Conservation (phyloP, 2,888 invertebrate species). For the Leptodirus hochenwartii region DNA sequence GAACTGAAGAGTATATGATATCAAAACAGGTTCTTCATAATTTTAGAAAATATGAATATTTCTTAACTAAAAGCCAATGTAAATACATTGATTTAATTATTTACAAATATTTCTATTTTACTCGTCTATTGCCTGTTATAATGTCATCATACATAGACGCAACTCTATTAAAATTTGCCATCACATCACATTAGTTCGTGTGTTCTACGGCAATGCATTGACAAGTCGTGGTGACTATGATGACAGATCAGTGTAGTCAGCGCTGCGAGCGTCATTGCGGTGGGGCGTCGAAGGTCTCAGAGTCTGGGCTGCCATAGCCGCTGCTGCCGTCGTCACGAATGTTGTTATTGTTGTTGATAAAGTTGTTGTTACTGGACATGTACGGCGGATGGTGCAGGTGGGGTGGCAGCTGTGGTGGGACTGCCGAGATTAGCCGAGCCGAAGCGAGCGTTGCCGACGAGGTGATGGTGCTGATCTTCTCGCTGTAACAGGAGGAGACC, state of each 20-base stretch:
- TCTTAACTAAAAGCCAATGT: no score
- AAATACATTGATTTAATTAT: no score
- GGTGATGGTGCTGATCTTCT: conserved; percentile 24
- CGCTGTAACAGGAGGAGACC: conserved; percentile 27
- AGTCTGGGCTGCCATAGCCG: conserved; percentile 64
- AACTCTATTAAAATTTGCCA: no score
- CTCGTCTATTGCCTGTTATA: no score
- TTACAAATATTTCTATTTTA: no score
- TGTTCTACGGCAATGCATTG: not conserved
- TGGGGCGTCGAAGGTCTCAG: conserved; percentile 39
- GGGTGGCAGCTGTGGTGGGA: conserved; percentile 26
- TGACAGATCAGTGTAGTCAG: conserved; percentile 6
- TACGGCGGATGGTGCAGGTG: conserved; percentile 24
- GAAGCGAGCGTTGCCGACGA: conserved; percentile 24
- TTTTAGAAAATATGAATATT: no score
- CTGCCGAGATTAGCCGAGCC: conserved; percentile 22
- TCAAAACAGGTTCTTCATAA: no score
- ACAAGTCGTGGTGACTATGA: conserved; percentile 1
- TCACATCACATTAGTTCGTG: conserved; percentile 3
- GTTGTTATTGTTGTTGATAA: no score
- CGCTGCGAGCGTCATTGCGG: conserved; percentile 18
- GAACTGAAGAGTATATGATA: no score
- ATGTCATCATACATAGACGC: no score
- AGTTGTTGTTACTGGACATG: conserved; percentile 22
- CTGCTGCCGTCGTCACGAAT: conserved; percentile 57